phyloP scores from a whole-genome alignment of 1,140 invertebrate genomes.

The Pentalonia nigronervosa region DNA sequence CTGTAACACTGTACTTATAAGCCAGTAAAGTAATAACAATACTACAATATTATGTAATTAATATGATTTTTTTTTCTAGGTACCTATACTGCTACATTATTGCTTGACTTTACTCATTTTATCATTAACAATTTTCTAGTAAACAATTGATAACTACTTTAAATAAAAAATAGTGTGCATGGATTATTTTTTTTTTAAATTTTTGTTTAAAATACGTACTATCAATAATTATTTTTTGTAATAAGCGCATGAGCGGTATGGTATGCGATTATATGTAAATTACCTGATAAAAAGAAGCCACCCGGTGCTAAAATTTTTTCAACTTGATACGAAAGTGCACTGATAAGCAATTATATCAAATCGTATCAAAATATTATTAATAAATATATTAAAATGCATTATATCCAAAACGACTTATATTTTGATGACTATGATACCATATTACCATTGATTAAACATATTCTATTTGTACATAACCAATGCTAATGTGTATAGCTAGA shows the following conservation, averaged over 20 bases:
- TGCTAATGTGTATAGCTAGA: too few relatives aligned
- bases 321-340: background rate
- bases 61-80: background rate
- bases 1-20: background rate
- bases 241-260: too few relatives aligned
- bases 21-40: background rate
- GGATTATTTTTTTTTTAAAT: too few relatives aligned
- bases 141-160: background rate
- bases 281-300: too few relatives aligned
- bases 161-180: background rate
- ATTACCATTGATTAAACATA: background rate
- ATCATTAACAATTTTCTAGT: background rate
- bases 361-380: background rate
- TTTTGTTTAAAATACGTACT: too few relatives aligned
- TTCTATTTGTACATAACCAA: too few relatives aligned
- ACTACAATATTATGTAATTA: too few relatives aligned
- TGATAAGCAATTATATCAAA: background rate
- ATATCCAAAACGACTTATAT: background rate
- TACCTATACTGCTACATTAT: background rate
- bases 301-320: too few relatives aligned
- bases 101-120: background rate
- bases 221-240: too few relatives aligned
- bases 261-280: too few relatives aligned
- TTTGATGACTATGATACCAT: background rate
- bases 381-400: background rate